These are phyloP conservation scores for Alces alces DNA, from an alignment of 2,113 vertebrate species.

Conservation along the genomic window DNA sequence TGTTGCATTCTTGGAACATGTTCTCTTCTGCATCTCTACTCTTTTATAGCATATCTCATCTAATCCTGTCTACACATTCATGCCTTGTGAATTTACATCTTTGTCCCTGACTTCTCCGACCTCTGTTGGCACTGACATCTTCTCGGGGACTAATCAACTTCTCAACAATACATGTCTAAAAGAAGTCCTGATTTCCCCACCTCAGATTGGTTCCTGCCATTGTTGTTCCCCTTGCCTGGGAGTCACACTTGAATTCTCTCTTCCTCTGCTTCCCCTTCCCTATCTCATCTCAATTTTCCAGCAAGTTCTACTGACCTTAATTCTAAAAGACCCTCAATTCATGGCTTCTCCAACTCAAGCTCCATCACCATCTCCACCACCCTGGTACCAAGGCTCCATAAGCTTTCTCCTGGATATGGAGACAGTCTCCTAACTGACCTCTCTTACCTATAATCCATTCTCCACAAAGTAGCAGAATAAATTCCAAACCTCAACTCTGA, in stretches of 20 bases:
- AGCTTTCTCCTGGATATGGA: neutral
- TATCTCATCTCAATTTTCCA: neutral
- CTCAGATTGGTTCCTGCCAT: slow-evolving; percentile 58
- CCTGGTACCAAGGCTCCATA: neutral
- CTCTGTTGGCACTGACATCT: neutral
- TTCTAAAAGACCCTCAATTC: neutral
- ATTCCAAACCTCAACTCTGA: neutral
- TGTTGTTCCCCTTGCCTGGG: neutral
- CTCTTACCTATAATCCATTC: neutral
- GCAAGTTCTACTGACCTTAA: neutral
- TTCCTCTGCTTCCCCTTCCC: neutral
- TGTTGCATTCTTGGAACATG: neutral
- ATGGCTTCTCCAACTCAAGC: neutral
- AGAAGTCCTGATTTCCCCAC: neutral
- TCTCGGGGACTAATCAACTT: neutral
- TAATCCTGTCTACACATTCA: neutral
- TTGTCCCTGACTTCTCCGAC: neutral
- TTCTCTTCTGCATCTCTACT: neutral
- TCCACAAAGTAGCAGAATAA: neutral
- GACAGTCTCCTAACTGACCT: neutral
- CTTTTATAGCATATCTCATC: neutral
- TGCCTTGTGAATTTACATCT: neutral
- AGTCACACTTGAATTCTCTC: neutral
- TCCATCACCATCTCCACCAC: neutral
- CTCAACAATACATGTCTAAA: neutral